phyloP scores from a whole-genome alignment of 2,113 vertebrate genomes.

The Speoplatyrhinus poulsoni region DNA sequence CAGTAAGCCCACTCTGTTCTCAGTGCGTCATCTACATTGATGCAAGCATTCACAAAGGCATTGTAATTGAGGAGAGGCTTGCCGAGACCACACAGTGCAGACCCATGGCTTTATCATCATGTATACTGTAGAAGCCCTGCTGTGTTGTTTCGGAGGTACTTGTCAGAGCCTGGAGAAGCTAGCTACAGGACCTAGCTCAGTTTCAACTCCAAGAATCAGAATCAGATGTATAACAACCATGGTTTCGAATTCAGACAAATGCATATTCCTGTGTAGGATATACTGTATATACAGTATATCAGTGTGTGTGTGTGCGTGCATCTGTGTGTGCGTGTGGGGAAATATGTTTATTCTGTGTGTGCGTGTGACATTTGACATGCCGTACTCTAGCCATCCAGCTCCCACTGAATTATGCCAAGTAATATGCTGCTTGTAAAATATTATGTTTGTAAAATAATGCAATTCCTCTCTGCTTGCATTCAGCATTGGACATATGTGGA shows the following conservation, averaged over 20 bases:
- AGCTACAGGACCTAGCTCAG: background rate
- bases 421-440: background rate
- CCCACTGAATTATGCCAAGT: background rate
- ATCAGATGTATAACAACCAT: background rate
- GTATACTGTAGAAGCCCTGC: constrained; percentile 9
- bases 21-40: no score
- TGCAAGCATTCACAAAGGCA: background rate
- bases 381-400: constrained; percentile 10
- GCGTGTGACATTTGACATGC: constrained; percentile 11
- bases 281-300: background rate
- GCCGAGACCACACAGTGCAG: constrained; percentile 15
- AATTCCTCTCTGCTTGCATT: background rate
- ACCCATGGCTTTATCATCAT: constrained; percentile 38
- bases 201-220: background rate
- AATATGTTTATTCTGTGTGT: background rate
- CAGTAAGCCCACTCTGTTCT: no score
- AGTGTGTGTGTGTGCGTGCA: background rate
- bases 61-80: background rate
- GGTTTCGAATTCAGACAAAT: constrained; percentile 4
- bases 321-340: background rate
- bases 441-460: constrained; percentile 1
- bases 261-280: background rate
- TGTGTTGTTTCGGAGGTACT: constrained; percentile 6
- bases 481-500: constrained; percentile 25
- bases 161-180: background rate